These are phyloP conservation scores for Ectropis grisescens DNA, from an alignment of 1,140 invertebrate species.

Conservation along the genomic window DNA sequence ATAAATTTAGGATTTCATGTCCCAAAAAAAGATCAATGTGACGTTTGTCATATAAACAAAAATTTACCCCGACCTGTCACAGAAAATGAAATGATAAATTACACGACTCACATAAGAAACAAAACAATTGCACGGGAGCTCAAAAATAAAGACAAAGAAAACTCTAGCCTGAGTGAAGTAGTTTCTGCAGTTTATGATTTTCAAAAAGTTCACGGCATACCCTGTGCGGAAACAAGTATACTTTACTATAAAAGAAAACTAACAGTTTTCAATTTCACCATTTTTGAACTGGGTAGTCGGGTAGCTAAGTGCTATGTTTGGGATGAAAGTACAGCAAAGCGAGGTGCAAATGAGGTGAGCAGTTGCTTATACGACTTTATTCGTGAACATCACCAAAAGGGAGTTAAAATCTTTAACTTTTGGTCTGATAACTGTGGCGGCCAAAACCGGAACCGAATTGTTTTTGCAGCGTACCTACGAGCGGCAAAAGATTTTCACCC, in stretches of 20 bases:
- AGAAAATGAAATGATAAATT: constrained; percentile 4
- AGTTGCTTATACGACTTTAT: constrained; percentile 10
- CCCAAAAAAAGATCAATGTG: constrained; percentile 12
- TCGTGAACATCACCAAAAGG: constrained; percentile 1
- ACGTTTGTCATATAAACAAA: constrained; percentile 9
- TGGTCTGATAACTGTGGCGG: constrained; percentile 8
- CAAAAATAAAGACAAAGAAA: constrained; percentile 10
- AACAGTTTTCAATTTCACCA: constrained; percentile 9
- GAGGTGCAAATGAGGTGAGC: constrained; percentile 9
- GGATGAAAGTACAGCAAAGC: constrained; percentile 6
- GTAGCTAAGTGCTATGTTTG: constrained; percentile 9
- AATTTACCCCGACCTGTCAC: constrained; percentile 6
- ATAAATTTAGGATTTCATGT: constrained; percentile 9
- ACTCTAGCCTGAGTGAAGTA: constrained; percentile 1
- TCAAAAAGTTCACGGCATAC: constrained; percentile 10
- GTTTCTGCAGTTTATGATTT: constrained; percentile 12
- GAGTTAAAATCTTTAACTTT: neutral
- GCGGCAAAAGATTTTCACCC: constrained; percentile 7
- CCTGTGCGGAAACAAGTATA: constrained; percentile 7
- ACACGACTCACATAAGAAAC: constrained; percentile 1
- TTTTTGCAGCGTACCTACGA: constrained; percentile 1
- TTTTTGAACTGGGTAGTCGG: constrained; percentile 6
- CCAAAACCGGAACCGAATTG: constrained; percentile 5
- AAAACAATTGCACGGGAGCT: constrained; percentile 8
- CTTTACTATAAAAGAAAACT: constrained; percentile 12